These are phyloP conservation scores for Athripsodes cinereus DNA, from an alignment of 2,888 invertebrate species.

Conservation along the genomic window DNA sequence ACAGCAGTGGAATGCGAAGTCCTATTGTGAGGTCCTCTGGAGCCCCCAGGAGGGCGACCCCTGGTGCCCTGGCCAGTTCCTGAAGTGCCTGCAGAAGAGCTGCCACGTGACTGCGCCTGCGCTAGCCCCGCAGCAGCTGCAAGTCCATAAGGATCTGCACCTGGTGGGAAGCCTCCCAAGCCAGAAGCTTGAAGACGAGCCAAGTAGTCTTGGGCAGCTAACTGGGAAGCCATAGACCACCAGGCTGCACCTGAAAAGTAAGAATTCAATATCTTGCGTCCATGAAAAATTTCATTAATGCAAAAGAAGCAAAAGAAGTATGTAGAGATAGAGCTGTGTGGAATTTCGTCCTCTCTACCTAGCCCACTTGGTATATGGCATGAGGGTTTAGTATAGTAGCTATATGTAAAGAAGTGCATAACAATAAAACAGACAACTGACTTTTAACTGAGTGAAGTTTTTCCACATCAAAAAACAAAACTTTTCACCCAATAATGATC, in stretches of 20 bases:
- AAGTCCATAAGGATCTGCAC: constrained; percentile 48
- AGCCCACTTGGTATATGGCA: too few species aligned
- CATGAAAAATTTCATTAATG: too few species aligned
- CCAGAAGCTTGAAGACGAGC: constrained; percentile 77
- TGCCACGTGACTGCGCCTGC: constrained; percentile 31
- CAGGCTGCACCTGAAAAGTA: constrained; percentile 72
- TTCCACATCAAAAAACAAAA: too few species aligned
- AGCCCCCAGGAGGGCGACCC: constrained; percentile 8
- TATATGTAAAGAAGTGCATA: too few species aligned
- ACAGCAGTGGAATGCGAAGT: constrained; percentile 12
- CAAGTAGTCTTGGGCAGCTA: constrained; percentile 84
- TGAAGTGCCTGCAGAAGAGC: constrained; percentile 29
- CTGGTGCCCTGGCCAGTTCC: constrained; percentile 8
- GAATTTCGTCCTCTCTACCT: too few species aligned
- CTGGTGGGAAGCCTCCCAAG: constrained; percentile 64
- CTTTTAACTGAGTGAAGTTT: too few species aligned
- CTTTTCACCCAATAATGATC: too few species aligned
- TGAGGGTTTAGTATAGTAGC: too few species aligned
- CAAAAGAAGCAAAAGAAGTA: too few species aligned
- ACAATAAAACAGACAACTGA: too few species aligned
- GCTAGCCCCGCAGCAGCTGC: constrained; percentile 29
- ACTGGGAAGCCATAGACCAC: constrained; percentile 88
- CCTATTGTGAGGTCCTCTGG: constrained; percentile 5
- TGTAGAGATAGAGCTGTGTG: too few species aligned
- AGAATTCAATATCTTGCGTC: too few species aligned